Conservation (phyloP, 2,888 invertebrate species). For the Dryadula phaetusa region DNA sequence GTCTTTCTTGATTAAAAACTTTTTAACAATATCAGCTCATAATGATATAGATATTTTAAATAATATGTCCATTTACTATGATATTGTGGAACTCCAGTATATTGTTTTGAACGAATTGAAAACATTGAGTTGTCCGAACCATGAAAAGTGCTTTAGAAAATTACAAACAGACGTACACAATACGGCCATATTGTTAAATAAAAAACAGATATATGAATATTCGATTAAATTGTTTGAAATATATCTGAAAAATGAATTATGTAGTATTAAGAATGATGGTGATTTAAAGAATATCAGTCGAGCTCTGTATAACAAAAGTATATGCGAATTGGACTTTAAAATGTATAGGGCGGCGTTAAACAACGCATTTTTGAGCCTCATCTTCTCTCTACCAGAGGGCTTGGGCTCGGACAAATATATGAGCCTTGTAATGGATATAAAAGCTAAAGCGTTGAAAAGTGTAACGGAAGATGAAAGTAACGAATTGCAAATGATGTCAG, state of each 20-base stretch:
- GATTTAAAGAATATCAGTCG: constrained; percentile 66
- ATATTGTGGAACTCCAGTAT: constrained; percentile 59
- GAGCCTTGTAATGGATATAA: constrained; percentile 73
- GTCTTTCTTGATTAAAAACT: constrained; percentile 61
- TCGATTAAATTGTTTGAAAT: constrained; percentile 68
- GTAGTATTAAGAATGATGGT: constrained; percentile 46
- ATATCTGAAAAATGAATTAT: constrained; percentile 64
- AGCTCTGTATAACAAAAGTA: constrained; percentile 73
- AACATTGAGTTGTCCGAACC: constrained; percentile 58
- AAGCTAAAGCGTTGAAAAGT: constrained; percentile 63
- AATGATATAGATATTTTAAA: constrained; percentile 51
- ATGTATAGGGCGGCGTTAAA: constrained; percentile 59
- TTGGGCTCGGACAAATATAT: constrained; percentile 65
- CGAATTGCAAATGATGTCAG: constrained; percentile 58
- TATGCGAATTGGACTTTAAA: constrained; percentile 68
- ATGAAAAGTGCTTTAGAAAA: constrained; percentile 64
- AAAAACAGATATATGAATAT: constrained; percentile 57
- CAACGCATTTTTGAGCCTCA: constrained; percentile 66
- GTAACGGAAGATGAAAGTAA: constrained; percentile 46
- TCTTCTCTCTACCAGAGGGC: constrained; percentile 59
- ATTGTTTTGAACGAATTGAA: constrained; percentile 56
- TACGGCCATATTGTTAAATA: constrained; percentile 66
- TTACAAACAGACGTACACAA: constrained; percentile 72
- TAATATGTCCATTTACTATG: constrained; percentile 51
- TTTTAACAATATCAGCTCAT: constrained; percentile 54